phyloP scores from a whole-genome alignment of 2,888 invertebrate species.

The Philonicus albiceps region DNA sequence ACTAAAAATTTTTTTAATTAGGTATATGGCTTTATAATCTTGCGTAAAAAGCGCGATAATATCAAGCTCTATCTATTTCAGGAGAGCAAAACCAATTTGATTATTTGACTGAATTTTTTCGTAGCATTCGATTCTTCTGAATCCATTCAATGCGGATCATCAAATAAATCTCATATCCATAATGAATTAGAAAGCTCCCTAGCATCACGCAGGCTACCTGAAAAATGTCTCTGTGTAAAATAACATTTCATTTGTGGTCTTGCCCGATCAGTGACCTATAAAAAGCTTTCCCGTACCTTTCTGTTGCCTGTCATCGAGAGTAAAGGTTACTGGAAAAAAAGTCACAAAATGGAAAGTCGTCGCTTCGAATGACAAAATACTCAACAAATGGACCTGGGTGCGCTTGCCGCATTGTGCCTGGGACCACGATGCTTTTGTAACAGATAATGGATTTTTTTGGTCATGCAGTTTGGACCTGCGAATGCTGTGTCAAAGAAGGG shows the following conservation, averaged over 20 bases:
- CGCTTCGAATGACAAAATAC: slow-evolving; percentile 24
- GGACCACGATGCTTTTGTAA: slow-evolving; percentile 26
- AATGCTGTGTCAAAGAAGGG: not conserved
- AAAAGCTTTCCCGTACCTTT: not conserved
- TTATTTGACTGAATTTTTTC: not conserved
- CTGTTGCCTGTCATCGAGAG: not conserved
- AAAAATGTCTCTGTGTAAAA: not conserved
- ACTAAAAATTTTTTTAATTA: not conserved
- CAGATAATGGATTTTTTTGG: slow-evolving; percentile 20
- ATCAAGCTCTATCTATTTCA: not conserved
- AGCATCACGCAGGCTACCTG: not conserved
- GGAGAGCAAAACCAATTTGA: not conserved
- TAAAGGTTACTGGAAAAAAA: slow-evolving; percentile 25
- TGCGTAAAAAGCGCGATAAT: not conserved
- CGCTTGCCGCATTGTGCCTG: not conserved
- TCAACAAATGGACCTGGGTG: slow-evolving; percentile 12
- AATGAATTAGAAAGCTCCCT: slow-evolving; percentile 22
- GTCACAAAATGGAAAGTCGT: slow-evolving; percentile 12
- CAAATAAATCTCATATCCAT: not conserved
- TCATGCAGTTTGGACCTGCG: not conserved
- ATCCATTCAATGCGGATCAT: not conserved
- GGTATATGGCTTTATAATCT: not conserved
- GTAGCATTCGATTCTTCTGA: not conserved
- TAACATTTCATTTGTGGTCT: not conserved
- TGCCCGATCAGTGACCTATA: slow-evolving; percentile 33